These are phyloP conservation scores for Halocynthia roretzi DNA, from an alignment of 23 tunicate species.

Conservation along the genomic window DNA sequence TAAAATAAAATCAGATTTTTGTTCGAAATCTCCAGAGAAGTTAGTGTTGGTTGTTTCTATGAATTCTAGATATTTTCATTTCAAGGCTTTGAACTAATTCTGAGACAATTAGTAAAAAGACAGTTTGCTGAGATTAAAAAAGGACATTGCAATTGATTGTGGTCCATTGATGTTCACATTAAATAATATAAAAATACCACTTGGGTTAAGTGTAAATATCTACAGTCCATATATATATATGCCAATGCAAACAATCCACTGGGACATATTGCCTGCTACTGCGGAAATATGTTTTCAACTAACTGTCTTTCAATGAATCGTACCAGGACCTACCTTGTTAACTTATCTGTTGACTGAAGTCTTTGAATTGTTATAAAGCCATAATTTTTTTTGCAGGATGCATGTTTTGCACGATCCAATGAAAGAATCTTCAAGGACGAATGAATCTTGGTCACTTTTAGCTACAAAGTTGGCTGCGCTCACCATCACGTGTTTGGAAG, in stretches of 20 bases:
- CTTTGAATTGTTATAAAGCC: not conserved
- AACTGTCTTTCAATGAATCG: not conserved
- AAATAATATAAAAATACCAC: too few relatives aligned
- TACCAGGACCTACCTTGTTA: not conserved
- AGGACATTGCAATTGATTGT: too few relatives aligned
- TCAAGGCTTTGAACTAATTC: too few relatives aligned
- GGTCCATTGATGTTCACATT: too few relatives aligned
- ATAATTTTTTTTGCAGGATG: conserved; percentile 29
- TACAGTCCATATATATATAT: too few relatives aligned
- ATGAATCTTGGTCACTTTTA: conserved; percentile 62
- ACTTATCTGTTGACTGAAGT: not conserved
- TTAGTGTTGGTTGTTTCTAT: not conserved
- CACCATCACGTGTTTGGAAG: conserved; percentile 80
- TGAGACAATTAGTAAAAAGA: too few relatives aligned
- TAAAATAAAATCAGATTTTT: conserved; percentile 79
- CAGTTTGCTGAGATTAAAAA: too few relatives aligned
- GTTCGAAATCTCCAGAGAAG: conserved; percentile 80
- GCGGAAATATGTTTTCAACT: not conserved
- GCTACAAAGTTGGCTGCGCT: conserved; percentile 49
- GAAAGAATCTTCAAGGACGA: conserved; percentile 56
- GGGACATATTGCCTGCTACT: too few relatives aligned
- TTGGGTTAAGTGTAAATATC: too few relatives aligned
- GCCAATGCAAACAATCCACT: too few relatives aligned
- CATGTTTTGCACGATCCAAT: conserved; percentile 67
- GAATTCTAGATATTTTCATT: too few relatives aligned